phyloP scores from a whole-genome alignment of 2,888 invertebrate species.

The Synergus laeviventris region DNA sequence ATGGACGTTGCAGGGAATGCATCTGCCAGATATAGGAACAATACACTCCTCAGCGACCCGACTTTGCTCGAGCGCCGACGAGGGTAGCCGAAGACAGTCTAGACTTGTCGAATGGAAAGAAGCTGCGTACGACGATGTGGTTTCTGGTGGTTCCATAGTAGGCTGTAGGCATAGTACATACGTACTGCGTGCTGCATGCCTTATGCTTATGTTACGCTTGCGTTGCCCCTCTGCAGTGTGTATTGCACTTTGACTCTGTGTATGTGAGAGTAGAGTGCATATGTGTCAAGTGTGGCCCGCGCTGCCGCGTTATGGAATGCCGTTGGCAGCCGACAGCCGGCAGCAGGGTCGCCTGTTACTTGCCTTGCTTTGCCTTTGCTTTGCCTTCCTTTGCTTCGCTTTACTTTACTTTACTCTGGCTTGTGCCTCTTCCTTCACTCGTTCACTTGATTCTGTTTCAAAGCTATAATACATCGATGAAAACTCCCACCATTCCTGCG shows the following conservation, averaged over 20 bases:
- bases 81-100: slow-evolving; percentile 24
- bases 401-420: slow-evolving; percentile 17
- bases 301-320: slow-evolving; percentile 25
- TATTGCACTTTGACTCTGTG: slow-evolving; percentile 14
- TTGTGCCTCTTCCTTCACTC: slow-evolving; percentile 19
- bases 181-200: not conserved
- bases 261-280: slow-evolving; percentile 25
- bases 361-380: slow-evolving; percentile 6
- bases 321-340: slow-evolving; percentile 35
- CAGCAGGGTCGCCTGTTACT: slow-evolving; percentile 33
- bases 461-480: slow-evolving; percentile 32
- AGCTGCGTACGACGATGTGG: slow-evolving; percentile 27
- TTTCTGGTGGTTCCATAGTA: not conserved
- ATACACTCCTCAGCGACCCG: slow-evolving; percentile 25
- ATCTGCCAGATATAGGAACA: slow-evolving; percentile 24
- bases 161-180: too few relatives aligned
- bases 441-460: slow-evolving; percentile 31
- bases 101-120: slow-evolving; percentile 28
- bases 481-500: slow-evolving; percentile 33
- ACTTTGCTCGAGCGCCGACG: slow-evolving; percentile 8
- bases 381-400: slow-evolving; percentile 4
- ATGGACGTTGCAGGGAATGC: slow-evolving; percentile 15
- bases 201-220: slow-evolving; percentile 22
- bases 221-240: not conserved
- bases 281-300: slow-evolving; percentile 32